Evolutionary conservation across 2,888 invertebrate genomes (phyloP).

Genomic region (Acrocyrtus sp.): DNA sequence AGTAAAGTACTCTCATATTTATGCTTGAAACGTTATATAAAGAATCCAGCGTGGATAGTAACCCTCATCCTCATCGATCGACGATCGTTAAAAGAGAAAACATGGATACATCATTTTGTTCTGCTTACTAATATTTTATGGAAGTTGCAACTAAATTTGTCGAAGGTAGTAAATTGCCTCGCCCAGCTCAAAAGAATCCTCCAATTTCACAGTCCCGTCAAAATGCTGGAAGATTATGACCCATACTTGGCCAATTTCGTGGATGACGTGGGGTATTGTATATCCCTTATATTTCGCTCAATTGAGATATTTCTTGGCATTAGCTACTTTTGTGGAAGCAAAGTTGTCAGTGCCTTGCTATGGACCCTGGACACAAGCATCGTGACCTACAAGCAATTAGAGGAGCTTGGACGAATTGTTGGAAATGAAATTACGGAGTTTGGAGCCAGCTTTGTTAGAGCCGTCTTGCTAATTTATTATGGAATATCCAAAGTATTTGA

Average conservation of each 20-base stretch:
- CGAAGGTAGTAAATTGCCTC: too few species aligned
- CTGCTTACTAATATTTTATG: too few species aligned
- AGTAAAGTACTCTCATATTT: too few species aligned
- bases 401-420: background rate
- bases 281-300: conserved; percentile 9
- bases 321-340: conserved; percentile 43
- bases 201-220: too few species aligned
- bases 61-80: too few species aligned
- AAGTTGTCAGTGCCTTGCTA: conserved; percentile 7
- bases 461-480: conserved; percentile 44
- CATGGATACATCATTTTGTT: too few species aligned
- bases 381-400: background rate
- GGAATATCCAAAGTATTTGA: conserved; percentile 43
- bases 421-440: conserved; percentile 43
- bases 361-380: conserved; percentile 10
- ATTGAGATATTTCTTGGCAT: conserved; percentile 46
- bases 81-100: too few species aligned
- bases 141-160: too few species aligned
- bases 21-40: too few species aligned
- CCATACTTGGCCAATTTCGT: conserved; percentile 39
- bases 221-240: conserved; percentile 42
- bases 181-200: too few species aligned
- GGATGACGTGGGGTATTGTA: conserved; percentile 30
- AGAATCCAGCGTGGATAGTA: too few species aligned
- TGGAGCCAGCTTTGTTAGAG: conserved; percentile 27